These are phyloP conservation scores for Mythimna albipuncta DNA, from an alignment of 2,888 invertebrate species.

Conservation along the genomic window DNA sequence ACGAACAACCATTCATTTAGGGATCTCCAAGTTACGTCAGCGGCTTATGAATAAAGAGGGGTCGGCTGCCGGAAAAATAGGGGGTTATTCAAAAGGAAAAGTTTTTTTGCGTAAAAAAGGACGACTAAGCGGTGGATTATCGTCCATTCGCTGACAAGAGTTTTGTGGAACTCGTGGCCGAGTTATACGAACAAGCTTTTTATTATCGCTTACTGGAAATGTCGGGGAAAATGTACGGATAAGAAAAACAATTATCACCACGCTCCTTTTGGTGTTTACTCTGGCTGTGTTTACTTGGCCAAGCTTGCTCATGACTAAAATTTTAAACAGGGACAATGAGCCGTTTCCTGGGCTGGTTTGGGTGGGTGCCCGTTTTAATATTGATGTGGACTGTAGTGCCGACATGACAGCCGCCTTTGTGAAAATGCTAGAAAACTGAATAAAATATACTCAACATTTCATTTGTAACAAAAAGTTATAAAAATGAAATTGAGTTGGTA, in stretches of 20 bases:
- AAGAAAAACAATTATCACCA: conserved; percentile 77
- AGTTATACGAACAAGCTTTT: conserved; percentile 81
- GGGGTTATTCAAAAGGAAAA: conserved; percentile 87
- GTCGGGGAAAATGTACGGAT: conserved; percentile 71
- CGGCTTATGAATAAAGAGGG: conserved; percentile 89
- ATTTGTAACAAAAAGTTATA: conserved; percentile 16
- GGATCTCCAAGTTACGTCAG: conserved; percentile 88
- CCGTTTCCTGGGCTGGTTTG: conserved; percentile 63
- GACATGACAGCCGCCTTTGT: conserved; percentile 18
- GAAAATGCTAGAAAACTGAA: conserved; percentile 27
- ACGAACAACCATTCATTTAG: conserved; percentile 90
- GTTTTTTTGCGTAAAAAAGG: conserved; percentile 84
- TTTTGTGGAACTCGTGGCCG: conserved; percentile 82
- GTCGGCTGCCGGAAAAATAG: conserved; percentile 83
- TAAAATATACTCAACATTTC: conserved; percentile 20
- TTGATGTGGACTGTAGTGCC: conserved; percentile 54
- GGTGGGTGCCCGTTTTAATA: conserved; percentile 58
- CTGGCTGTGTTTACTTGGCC: conserved; percentile 54
- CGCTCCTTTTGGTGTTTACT: conserved; percentile 65
- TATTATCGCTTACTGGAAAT: conserved; percentile 78
- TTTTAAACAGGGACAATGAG: conserved; percentile 69
- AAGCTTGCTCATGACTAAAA: conserved; percentile 65
- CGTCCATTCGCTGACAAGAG: conserved; percentile 85
- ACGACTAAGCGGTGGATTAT: conserved; percentile 86
- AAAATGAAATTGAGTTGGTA: conserved; percentile 2